Percentiles rank a stretch among this genome's conserved stretches.
These are phyloP conservation scores for Andinoacara biseriatus DNA, from an alignment of 2,113 vertebrate species.

Conservation along the genomic window DNA sequence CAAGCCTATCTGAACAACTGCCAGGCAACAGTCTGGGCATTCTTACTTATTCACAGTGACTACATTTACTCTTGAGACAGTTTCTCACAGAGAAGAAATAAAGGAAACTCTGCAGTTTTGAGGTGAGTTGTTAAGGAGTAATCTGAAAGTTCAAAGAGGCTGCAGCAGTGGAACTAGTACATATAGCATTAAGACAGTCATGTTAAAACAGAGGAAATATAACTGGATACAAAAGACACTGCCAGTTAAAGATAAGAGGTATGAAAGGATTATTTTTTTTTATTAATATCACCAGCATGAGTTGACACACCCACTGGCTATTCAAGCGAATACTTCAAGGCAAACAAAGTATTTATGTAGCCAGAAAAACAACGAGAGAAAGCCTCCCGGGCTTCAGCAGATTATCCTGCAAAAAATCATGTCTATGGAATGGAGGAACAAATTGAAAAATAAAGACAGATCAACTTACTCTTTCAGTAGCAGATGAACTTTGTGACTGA, in stretches of 20 bases:
- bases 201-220: neutral
- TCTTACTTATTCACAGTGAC: neutral
- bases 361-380: slow-evolving; percentile 27
- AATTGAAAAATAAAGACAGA: slow-evolving; percentile 21
- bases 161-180: neutral
- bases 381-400: neutral
- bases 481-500: slow-evolving; percentile 80
- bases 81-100: neutral
- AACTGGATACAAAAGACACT: neutral
- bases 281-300: neutral
- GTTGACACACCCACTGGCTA: neutral
- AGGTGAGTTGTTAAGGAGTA: neutral
- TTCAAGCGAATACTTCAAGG: neutral
- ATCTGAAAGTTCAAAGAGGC: neutral
- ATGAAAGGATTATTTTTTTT: neutral
- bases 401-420: neutral
- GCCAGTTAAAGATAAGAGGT: neutral
- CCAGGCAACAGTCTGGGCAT: neutral
- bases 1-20: slow-evolving; percentile 7
- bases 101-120: neutral
- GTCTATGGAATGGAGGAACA: neutral
- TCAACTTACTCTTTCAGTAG: slow-evolving; percentile 78
- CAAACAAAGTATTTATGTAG: neutral
- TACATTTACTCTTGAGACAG: neutral
- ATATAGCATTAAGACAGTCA: neutral